Evolutionary conservation across 2,888 invertebrate species (phyloP).

Genomic region (Tolmerus cingulatus): DNA sequence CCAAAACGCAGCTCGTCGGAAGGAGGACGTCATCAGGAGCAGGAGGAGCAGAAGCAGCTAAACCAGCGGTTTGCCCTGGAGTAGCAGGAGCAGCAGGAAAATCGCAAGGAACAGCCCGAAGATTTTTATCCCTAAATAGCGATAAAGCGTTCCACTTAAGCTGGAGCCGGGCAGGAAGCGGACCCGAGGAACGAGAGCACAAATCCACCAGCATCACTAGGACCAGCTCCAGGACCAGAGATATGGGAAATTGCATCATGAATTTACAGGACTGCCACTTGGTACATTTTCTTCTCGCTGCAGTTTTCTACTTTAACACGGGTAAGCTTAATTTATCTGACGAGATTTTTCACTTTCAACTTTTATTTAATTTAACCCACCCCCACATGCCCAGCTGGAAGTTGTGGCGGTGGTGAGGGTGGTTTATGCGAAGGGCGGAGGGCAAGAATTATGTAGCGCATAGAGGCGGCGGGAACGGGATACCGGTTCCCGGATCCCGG

Average conservation of each 20-base stretch:
- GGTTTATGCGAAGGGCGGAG: background rate
- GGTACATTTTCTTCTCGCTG: slow-evolving; percentile 52
- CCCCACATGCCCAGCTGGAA: background rate
- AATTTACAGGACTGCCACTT: slow-evolving; percentile 53
- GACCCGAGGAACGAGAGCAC: background rate
- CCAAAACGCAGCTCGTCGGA: background rate
- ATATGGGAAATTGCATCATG: slow-evolving; percentile 52
- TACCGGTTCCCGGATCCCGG: background rate
- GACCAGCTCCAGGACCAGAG: background rate
- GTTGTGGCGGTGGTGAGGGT: background rate
- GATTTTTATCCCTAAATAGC: slow-evolving; percentile 24
- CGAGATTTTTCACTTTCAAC: slow-evolving; percentile 46
- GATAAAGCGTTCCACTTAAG: slow-evolving; percentile 27
- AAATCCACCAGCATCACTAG: slow-evolving; percentile 44
- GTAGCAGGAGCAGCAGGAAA: background rate
- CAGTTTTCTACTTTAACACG: slow-evolving; percentile 52
- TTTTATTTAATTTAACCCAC: slow-evolving; percentile 45
- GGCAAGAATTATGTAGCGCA: background rate
- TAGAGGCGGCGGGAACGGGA: background rate
- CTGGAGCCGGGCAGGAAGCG: background rate
- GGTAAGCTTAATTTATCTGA: slow-evolving; percentile 48
- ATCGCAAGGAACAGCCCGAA: background rate
- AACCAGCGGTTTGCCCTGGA: background rate
- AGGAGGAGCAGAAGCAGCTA: background rate
- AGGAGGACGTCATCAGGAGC: background rate